Base-by-base conservation (phyloP, 2,888 invertebrate species). In the Pandemis corylana region DNA sequence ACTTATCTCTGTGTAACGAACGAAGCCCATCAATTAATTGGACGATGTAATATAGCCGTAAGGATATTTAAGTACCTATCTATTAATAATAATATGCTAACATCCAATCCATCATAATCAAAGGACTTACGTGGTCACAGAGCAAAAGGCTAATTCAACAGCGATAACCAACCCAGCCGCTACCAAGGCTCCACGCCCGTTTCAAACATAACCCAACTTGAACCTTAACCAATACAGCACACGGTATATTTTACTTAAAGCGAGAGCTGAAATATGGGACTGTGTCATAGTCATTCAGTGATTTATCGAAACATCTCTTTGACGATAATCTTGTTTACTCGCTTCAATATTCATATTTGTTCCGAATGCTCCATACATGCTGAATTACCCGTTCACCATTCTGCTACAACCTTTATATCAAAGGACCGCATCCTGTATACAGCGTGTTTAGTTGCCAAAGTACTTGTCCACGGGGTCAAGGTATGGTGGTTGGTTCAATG, bases 341-440 rank as follows among this genome's bases (percentile, higher is more conserved):
- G 63, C 70, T 63, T 75, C 71, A 75, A 75, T 75, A 75, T 75
- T 75, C 75, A 71, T 75, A 71, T 75, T 75, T 75, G 71, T 67
- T 67, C 42, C 66, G 68, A 56, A 68, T 73, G 70, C 62, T 62
- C 67, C 69, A 74, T 70, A 71, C 70, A 46, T 51, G 46, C 70
- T 70, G 64, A 59, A 69, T 74, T 51, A 66, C 12, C 49, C 7
- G n/a, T 62, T 41, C 62, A 15, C 49, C 10, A 41, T 62, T 41
- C 41, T 7, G 20, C 13, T 41, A 62, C 61, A 41, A 3, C 41
- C 62, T 41, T 7, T 41, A 41, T 41, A n/a, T 41, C n/a, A 41
- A 62, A 41, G 62, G 12, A 10, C 20, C 10, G 13, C 7, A 15
- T n/a, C 1, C 9, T 59, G 28, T 28, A 59, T 12, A 56, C 59